phyloP scores from a whole-genome alignment of 1,140 invertebrate species.

The Laupala kohalensis region DNA sequence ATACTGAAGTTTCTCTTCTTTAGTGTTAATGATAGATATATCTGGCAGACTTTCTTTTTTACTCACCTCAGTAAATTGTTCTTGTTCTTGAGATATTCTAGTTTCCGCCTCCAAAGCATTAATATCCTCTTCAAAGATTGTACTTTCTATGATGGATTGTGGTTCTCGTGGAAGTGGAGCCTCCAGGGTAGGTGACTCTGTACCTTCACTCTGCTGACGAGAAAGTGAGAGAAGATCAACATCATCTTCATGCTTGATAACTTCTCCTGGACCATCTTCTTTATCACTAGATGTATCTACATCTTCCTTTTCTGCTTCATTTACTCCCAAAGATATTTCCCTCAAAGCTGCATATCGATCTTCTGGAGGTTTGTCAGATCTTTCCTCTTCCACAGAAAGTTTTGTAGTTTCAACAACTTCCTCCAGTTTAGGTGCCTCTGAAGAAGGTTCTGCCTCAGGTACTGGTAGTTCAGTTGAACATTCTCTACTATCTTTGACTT shows the following conservation, averaged over 20 bases:
- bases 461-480: not conserved
- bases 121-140: slow-evolving; percentile 23
- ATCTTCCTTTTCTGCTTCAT: slow-evolving; percentile 33
- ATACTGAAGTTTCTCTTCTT: not conserved
- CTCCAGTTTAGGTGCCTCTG: not conserved
- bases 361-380: slow-evolving; percentile 14
- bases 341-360: slow-evolving; percentile 57
- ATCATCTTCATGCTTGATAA: slow-evolving; percentile 17
- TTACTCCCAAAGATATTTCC: slow-evolving; percentile 46
- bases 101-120: slow-evolving; percentile 4
- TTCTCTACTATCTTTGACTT: not conserved
- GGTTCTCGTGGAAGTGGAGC: slow-evolving; percentile 18
- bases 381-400: not conserved
- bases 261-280: slow-evolving; percentile 13
- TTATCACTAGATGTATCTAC: slow-evolving; percentile 14
- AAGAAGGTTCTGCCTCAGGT: not conserved
- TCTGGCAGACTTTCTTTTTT: not conserved
- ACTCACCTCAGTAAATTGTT: not conserved
- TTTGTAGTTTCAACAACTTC: not conserved
- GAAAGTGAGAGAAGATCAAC: slow-evolving; percentile 20
- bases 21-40: not conserved
- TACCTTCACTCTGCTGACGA: slow-evolving; percentile 21
- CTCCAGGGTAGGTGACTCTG: slow-evolving; percentile 21
- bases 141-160: slow-evolving; percentile 23
- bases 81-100: not conserved